Evolutionary conservation across 2,888 invertebrate species (phyloP), one percentile per base, ranked within the genome.

Genomic region (Toxonevra muliebris): DNA sequence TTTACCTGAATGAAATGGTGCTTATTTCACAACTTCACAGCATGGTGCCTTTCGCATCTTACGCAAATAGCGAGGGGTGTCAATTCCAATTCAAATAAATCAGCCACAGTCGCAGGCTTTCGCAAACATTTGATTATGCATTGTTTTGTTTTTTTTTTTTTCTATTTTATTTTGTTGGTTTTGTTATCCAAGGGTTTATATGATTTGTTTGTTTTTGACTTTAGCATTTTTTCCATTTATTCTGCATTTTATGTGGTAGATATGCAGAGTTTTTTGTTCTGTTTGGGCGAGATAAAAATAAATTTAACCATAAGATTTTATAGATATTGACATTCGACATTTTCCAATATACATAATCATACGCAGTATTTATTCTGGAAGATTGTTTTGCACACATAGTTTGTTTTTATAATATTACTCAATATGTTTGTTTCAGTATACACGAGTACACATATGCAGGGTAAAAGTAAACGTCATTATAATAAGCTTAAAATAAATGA

Each of bases 71-170:
- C 72, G 67, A 62, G 30, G 62, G 69, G 73, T 78, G 77, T 79
- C 80, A 77, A 62, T 77, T 75, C 69, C 80, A 75, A 73, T 70
- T 69, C 74, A 79, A 81, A 79, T 75, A 79, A 76, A 77, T 74
- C 78, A 78, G 60, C 43, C 11, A 61, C 54, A 17, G 52, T 45
- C 15, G 50, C 15, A 54, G 57, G 42, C 60, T 54, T 54, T 65
- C 45, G 48, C 62, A 65, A 68, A 66, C 59, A 68, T 66, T 70
- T 61, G 67, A 17, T 70, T 67, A 67, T 65, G 68, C 42, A 55
- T 45, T 59, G 61, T 59, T 45, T 61, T 20, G 19, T 61, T 61
- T 65, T 12, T n/a, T n/a, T n/a, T 59, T 45, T 13, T 42, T 53
- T 59, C 9, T 20, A 42, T 65, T 65, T 59, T 19, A 52, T 52